phyloP scores from a whole-genome alignment of 2,888 invertebrate species.

The Hesperia comma region DNA sequence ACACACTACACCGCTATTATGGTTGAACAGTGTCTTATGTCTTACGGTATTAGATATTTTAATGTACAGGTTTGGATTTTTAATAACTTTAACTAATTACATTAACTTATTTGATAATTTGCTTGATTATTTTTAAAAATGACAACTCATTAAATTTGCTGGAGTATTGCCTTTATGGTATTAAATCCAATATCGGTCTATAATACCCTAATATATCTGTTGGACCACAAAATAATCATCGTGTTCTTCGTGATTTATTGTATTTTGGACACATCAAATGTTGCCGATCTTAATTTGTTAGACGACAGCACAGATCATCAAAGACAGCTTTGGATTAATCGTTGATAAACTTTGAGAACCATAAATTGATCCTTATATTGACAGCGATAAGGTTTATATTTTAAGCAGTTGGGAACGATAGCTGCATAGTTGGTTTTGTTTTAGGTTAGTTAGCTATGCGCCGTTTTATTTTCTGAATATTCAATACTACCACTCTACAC shows the following conservation, averaged over 20 bases:
- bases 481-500: slow-evolving; percentile 20
- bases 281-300: slow-evolving; percentile 56
- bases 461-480: slow-evolving; percentile 32
- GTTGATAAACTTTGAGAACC: background rate
- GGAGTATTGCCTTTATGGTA: slow-evolving; percentile 9
- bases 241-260: slow-evolving; percentile 64
- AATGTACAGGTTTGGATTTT: too few species aligned
- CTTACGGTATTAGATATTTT: too few species aligned
- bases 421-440: slow-evolving; percentile 19
- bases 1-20: too few species aligned
- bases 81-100: too few species aligned
- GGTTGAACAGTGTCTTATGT: too few species aligned
- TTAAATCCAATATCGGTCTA: slow-evolving; percentile 36
- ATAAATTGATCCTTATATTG: slow-evolving; percentile 3
- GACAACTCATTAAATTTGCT: background rate
- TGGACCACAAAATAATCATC: slow-evolving; percentile 64
- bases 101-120: too few species aligned
- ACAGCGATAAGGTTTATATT: slow-evolving; percentile 15
- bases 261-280: slow-evolving; percentile 55
- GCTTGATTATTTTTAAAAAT: too few species aligned
- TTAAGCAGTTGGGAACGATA: background rate
- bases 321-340: slow-evolving; percentile 19
- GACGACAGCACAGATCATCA: slow-evolving; percentile 39
- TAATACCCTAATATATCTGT: slow-evolving; percentile 39
- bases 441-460: slow-evolving; percentile 27